phyloP scores from a whole-genome alignment of 2,113 vertebrate genomes.

The Sinocyclocheilus grahami region DNA sequence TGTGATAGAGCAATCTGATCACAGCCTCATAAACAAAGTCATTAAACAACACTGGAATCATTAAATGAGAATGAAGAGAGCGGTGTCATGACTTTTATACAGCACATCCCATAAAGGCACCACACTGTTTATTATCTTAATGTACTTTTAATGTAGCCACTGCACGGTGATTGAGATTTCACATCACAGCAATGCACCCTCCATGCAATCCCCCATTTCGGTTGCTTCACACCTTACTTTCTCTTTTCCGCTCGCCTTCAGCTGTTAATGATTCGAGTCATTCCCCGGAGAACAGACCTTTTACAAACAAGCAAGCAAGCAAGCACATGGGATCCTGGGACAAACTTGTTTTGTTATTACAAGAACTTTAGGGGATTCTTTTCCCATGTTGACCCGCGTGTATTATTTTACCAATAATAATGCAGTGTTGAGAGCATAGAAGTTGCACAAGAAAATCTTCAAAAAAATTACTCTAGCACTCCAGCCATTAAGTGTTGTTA shows the following conservation, averaged over 20 bases:
- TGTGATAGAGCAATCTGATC: constrained; percentile 10
- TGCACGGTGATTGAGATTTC: constrained; percentile 23
- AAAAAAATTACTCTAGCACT: neutral
- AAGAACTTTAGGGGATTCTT: constrained; percentile 1
- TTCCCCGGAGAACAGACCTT: constrained; percentile 19
- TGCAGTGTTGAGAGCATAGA: neutral
- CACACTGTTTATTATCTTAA: constrained; percentile 20
- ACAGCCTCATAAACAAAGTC: constrained; percentile 23
- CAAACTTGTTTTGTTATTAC: constrained; percentile 1
- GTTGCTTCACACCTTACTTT: neutral
- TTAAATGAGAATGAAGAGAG: constrained; percentile 32
- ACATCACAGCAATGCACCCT: constrained; percentile 13
- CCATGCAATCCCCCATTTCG: neutral
- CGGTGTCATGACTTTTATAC: constrained; percentile 16
- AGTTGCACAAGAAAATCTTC: neutral
- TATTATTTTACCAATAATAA: neutral
- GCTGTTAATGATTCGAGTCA: constrained; percentile 16
- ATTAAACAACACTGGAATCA: constrained; percentile 32
- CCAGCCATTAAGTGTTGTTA: neutral
- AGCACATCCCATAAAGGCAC: constrained; percentile 25
- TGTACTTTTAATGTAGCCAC: constrained; percentile 34
- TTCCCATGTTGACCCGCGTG: neutral
- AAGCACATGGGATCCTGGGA: neutral
- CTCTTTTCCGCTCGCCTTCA: neutral
- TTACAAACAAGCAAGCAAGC: constrained; percentile 19